These are phyloP conservation scores for Brachypterus glaber DNA, from an alignment of 2,888 invertebrate species.

Conservation along the genomic window DNA sequence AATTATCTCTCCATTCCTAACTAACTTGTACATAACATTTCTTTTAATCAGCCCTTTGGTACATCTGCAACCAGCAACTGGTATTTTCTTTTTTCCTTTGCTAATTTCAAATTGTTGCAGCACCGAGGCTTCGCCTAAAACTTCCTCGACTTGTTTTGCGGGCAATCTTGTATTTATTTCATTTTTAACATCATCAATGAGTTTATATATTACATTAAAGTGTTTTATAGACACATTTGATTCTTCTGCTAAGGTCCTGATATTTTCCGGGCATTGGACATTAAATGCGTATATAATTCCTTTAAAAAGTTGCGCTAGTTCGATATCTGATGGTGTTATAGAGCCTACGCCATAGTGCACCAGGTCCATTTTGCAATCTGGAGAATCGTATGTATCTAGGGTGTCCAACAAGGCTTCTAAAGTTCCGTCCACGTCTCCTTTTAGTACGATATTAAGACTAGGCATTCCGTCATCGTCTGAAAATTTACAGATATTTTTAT, in stretches of 20 bases:
- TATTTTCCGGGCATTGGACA: slow-evolving; percentile 47
- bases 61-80: slow-evolving; percentile 85
- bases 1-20: slow-evolving; percentile 56
- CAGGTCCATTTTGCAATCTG: slow-evolving; percentile 69
- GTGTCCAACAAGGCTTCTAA: slow-evolving; percentile 91
- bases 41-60: slow-evolving; percentile 65
- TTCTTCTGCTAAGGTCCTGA: slow-evolving; percentile 45
- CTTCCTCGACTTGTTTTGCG: slow-evolving; percentile 60
- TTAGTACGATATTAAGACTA: slow-evolving; percentile 40
- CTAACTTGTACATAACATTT: slow-evolving; percentile 54
- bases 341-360: slow-evolving; percentile 87
- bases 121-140: slow-evolving; percentile 75
- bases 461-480: slow-evolving; percentile 31
- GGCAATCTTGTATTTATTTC: slow-evolving; percentile 70
- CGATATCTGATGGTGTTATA: slow-evolving; percentile 73
- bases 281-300: slow-evolving; percentile 88
- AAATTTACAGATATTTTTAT: too few relatives aligned
- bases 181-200: slow-evolving; percentile 79
- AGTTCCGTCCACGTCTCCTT: slow-evolving; percentile 92
- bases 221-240: slow-evolving; percentile 52
- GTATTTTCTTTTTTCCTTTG: slow-evolving; percentile 68
- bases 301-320: slow-evolving; percentile 64
- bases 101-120: slow-evolving; percentile 73
- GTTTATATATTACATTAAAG: slow-evolving; percentile 86
- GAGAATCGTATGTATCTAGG: slow-evolving; percentile 74